phyloP scores from a whole-genome alignment of 2,888 invertebrate species.

The Synergus itoensis region DNA sequence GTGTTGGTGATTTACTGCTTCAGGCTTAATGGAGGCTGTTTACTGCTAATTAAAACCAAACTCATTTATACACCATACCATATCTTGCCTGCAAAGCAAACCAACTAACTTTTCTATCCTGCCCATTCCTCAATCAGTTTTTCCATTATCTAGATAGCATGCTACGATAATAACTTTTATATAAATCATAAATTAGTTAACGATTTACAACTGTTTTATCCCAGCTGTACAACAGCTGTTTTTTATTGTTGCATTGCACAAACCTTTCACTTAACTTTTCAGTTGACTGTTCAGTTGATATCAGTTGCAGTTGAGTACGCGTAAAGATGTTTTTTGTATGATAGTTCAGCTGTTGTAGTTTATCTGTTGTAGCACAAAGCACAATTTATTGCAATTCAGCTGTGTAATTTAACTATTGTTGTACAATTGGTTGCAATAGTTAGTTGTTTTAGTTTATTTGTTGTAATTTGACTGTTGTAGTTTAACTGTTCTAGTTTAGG shows the following conservation, averaged over 20 bases:
- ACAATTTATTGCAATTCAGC: background rate
- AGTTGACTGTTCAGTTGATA: too few species aligned
- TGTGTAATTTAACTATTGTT: too few species aligned
- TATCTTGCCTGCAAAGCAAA: background rate
- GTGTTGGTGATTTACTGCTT: conserved; percentile 74
- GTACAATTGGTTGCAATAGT: too few species aligned
- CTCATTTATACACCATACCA: conserved; percentile 65
- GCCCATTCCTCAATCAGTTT: background rate
- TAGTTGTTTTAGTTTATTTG: too few species aligned
- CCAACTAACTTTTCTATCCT: background rate
- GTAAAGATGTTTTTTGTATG: too few species aligned
- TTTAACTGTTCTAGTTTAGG: background rate
- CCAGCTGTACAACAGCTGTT: background rate
- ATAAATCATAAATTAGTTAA: background rate
- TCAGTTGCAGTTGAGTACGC: background rate
- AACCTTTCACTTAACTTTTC: too few species aligned
- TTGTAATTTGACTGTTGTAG: background rate
- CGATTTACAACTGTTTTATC: background rate
- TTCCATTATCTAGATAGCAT: background rate
- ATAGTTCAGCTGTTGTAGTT: background rate
- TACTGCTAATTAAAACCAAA: conserved; percentile 77
- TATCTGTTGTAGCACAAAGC: background rate
- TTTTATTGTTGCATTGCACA: too few species aligned
- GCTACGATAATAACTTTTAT: background rate
- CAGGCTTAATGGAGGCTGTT: conserved; percentile 75